Conservation (phyloP, 2,888 invertebrate species). For the Agrotis clavis region DNA sequence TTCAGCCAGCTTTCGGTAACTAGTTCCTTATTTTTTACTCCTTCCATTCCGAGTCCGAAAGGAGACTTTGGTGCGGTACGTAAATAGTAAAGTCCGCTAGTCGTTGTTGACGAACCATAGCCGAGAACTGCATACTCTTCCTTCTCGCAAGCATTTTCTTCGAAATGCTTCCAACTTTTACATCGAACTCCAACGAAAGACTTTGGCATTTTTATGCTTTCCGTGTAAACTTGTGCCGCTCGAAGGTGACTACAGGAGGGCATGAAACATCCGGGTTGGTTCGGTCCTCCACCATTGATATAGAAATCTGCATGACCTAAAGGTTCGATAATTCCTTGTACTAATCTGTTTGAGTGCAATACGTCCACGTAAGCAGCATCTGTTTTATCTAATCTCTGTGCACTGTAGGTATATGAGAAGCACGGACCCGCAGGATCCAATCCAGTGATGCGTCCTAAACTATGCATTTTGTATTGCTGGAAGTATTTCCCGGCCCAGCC, state of each 20-base stretch:
- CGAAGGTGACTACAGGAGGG: constrained; percentile 88
- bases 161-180: constrained; percentile 84
- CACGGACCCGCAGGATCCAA: constrained; percentile 89
- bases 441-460: constrained; percentile 86
- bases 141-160: constrained; percentile 79
- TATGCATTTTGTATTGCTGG: constrained; percentile 80
- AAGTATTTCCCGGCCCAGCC: constrained; percentile 89
- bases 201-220: constrained; percentile 84
- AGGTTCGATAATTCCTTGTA: constrained; percentile 89
- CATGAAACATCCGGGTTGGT: constrained; percentile 93
- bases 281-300: constrained; percentile 93
- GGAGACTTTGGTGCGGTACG: constrained; percentile 81
- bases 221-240: constrained; percentile 85
- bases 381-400: constrained; percentile 84
- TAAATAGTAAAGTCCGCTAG: constrained; percentile 86
- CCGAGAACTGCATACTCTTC: constrained; percentile 83
- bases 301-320: constrained; percentile 94
- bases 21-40: constrained; percentile 74
- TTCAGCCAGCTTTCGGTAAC: constrained; percentile 74
- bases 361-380: constrained; percentile 88
- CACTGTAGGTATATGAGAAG: constrained; percentile 84
- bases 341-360: constrained; percentile 85
- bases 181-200: constrained; percentile 84
- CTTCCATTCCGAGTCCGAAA: constrained; percentile 85
- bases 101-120: constrained; percentile 84